Base-by-base conservation (phyloP, 1,140 invertebrate species). In the Drosophila teissieri region DNA sequence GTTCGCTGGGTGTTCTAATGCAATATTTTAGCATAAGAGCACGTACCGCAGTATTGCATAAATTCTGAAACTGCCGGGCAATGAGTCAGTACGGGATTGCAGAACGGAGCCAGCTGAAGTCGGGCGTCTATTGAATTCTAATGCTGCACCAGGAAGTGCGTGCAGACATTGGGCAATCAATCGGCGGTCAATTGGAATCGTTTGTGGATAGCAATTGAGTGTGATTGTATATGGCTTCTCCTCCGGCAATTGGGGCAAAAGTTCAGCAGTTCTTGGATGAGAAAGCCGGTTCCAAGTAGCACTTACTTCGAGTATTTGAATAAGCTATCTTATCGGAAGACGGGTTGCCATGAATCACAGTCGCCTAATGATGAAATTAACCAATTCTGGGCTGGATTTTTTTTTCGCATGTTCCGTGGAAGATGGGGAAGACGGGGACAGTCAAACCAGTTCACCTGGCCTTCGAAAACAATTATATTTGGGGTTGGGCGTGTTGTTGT, bases 101-200 rank as follows among this genome's bases (percentile, higher is more conserved):
- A 39, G 24, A 73, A 69, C 64, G 54, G 69, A 52, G 49, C 63
- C 65, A 14, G 46, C 64, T 42, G 60, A 64, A 69, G 15, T 70
- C 40, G 57, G 22, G 45, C 61, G 65, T 67, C 84, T 77, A 89
- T 70, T 88, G 84, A 77, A 89, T 88, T 88, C 80, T 80, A 88
- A 88, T 89, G 64, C 36, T 73, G 56, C 73, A 89, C 84, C 83
- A 88, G 84, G 83, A 88, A 88, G 84, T 88, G 84, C 84, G 83
- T 88, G 80, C 84, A 84, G 44, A 61, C 55, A 51, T 42, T 48
- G 52, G 48, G 34, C 64, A 55, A 61, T 65, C 69, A 60, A 74
- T 78, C 61, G 36, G 54, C 70, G 65, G 61, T 64, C 78, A 86
- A 88, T 88, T 88, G 84, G 65, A 89, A 67, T 76, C 73, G 80